Conservation (phyloP, 2,113 vertebrate genomes). For the Macaca fascicularis region DNA sequence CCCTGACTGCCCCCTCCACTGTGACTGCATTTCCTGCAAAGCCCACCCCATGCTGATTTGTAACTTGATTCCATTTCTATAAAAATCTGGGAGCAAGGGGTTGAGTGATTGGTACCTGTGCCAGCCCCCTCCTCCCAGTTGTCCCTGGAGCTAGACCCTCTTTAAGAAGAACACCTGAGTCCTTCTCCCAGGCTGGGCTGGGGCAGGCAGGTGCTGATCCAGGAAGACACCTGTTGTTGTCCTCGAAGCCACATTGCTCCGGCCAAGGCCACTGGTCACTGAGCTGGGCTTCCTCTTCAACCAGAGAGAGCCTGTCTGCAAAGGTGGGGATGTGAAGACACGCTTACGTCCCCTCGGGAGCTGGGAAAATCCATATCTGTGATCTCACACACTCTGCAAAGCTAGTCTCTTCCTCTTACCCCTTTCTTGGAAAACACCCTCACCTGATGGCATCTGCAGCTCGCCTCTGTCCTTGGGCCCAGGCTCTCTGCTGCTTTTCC, state of each 20-base stretch:
- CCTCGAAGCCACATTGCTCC: no score
- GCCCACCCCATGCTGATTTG: background rate
- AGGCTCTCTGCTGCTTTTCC: accelerated
- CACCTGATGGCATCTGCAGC: no score
- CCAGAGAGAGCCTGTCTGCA: background rate
- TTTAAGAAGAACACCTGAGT: background rate
- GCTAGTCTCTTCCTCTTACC: background rate
- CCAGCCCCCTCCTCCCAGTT: background rate
- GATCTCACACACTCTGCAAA: accelerated
- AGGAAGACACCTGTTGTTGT: accelerated
- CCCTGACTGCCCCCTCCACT: background rate
- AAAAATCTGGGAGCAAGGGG: background rate
- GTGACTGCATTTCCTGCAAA: background rate
- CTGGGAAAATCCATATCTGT: accelerated
- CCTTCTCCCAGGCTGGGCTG: background rate
- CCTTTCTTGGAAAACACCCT: no score
- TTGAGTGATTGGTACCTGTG: background rate
- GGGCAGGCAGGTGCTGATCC: accelerated
- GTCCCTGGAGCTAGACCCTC: no score
- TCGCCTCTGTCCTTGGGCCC: no score
- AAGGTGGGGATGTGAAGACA: background rate
- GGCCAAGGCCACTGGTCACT: background rate
- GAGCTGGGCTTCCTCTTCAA: background rate
- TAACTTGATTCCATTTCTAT: background rate
- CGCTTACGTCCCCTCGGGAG: accelerated